Percentiles rank a stretch among this genome's conserved stretches.
These are phyloP conservation scores for Andrena bicolor DNA, from an alignment of 2,888 invertebrate species.

Conservation along the genomic window DNA sequence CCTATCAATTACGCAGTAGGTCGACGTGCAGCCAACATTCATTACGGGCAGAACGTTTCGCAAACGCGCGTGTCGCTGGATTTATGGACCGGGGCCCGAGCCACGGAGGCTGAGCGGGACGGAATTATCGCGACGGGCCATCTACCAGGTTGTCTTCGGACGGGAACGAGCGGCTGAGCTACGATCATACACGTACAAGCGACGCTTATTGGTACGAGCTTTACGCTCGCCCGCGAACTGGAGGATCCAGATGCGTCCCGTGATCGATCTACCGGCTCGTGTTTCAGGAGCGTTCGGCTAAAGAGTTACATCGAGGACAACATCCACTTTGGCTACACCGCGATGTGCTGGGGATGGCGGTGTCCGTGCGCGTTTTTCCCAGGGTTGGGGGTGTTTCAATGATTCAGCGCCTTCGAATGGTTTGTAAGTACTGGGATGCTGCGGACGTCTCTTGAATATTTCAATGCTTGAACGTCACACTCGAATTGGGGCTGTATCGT, in stretches of 20 bases:
- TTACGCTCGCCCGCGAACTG: conserved; percentile 13
- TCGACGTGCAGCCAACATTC: conserved; percentile 64
- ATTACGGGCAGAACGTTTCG: conserved; percentile 66
- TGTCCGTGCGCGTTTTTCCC: conserved; percentile 3
- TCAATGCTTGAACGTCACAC: no score
- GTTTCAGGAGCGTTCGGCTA: conserved; percentile 25
- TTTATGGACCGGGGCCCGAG: conserved; percentile 64
- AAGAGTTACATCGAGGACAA: conserved; percentile 12
- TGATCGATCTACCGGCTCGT: conserved; percentile 32
- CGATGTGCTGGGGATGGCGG: conserved; percentile 16
- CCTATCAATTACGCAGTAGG: conserved; percentile 72
- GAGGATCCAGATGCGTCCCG: conserved; percentile 18
- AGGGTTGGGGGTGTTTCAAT: no score
- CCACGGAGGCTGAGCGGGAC: conserved; percentile 49
- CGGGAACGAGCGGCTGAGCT: conserved; percentile 9
- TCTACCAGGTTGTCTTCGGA: conserved; percentile 52
- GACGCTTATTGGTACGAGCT: conserved; percentile 23
- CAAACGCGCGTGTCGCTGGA: conserved; percentile 65
- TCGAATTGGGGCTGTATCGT: no score
- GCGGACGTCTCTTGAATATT: no score
- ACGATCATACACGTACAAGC: conserved; percentile 18
- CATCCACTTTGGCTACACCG: conserved; percentile 18
- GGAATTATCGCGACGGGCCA: conserved; percentile 67
- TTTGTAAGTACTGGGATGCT: no score
- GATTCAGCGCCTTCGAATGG: no score